Percentiles rank a stretch among this genome's conserved stretches.
Conservation (phyloP, 2,113 vertebrate genomes). For the Lipotes vexillifer region DNA sequence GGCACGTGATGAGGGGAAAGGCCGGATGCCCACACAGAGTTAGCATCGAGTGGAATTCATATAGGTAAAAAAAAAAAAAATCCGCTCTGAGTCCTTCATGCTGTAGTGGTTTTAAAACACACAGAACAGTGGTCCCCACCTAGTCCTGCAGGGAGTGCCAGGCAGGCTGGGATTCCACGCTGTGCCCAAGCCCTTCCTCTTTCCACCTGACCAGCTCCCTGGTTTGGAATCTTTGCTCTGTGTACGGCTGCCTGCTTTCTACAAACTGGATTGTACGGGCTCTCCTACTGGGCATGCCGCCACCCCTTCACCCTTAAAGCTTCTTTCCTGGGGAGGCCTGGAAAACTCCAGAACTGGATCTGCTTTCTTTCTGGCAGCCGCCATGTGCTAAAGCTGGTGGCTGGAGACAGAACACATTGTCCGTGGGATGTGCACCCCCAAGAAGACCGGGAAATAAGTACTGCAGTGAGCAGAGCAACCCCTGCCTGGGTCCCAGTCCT, state of each 20-base stretch:
- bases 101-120: neutral
- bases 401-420: neutral
- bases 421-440: neutral
- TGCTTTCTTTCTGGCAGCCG: neutral
- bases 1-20: too few species aligned
- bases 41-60: accelerated
- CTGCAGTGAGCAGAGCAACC: accelerated
- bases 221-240: too few species aligned
- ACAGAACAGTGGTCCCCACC: neutral
- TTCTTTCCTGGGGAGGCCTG: neutral
- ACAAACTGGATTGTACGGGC: accelerated
- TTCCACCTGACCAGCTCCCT: too few species aligned
- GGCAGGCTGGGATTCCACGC: neutral
- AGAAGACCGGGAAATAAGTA: neutral
- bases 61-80: neutral
- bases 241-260: neutral
- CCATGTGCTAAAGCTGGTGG: neutral
- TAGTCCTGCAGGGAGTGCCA: neutral
- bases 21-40: neutral
- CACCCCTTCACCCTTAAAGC: neutral
- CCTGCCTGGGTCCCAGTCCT: neutral
- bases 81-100: neutral
- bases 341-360: neutral
- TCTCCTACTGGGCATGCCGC: neutral
- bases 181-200: neutral